Evolutionary conservation across 2,888 invertebrate species (phyloP).

Genomic region (Pandemis cinnamomeana): DNA sequence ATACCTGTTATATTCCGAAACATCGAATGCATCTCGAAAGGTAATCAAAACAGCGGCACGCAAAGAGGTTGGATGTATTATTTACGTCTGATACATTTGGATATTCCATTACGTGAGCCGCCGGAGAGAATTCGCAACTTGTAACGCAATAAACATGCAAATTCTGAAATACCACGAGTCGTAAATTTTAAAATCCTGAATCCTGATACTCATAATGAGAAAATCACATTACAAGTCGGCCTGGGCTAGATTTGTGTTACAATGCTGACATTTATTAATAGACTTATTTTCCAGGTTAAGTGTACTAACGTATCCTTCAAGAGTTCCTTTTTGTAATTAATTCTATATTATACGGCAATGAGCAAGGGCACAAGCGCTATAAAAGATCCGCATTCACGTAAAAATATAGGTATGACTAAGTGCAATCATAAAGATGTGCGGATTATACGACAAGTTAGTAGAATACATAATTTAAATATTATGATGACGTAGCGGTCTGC

Average conservation of each 20-base stretch:
- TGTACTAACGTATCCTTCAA: neutral
- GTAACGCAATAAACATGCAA: slow-evolving; percentile 31
- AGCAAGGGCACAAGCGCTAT: slow-evolving; percentile 50
- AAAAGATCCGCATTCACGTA: slow-evolving; percentile 55
- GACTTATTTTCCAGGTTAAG: neutral
- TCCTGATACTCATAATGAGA: neutral
- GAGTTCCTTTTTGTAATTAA: slow-evolving; percentile 42
- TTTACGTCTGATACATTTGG: slow-evolving; percentile 11
- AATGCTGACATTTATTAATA: neutral
- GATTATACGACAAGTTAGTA: slow-evolving; percentile 40
- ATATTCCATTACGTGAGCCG: slow-evolving; percentile 12
- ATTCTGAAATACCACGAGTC: slow-evolving; percentile 14
- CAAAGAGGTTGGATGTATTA: slow-evolving; percentile 3
- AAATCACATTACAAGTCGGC: neutral
- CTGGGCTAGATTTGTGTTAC: neutral
- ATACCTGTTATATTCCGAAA: slow-evolving; percentile 19
- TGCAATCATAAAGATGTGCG: slow-evolving; percentile 42
- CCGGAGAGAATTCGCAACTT: neutral
- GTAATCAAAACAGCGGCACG: slow-evolving; percentile 2
- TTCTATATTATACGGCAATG: slow-evolving; percentile 53
- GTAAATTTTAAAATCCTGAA: slow-evolving; percentile 18
- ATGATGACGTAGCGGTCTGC: slow-evolving; percentile 13
- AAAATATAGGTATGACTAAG: slow-evolving; percentile 48
- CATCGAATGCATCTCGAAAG: slow-evolving; percentile 8
- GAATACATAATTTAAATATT: slow-evolving; percentile 37